Base-by-base conservation (phyloP, 2,888 invertebrate species). In the Melieria crassipennis region DNA sequence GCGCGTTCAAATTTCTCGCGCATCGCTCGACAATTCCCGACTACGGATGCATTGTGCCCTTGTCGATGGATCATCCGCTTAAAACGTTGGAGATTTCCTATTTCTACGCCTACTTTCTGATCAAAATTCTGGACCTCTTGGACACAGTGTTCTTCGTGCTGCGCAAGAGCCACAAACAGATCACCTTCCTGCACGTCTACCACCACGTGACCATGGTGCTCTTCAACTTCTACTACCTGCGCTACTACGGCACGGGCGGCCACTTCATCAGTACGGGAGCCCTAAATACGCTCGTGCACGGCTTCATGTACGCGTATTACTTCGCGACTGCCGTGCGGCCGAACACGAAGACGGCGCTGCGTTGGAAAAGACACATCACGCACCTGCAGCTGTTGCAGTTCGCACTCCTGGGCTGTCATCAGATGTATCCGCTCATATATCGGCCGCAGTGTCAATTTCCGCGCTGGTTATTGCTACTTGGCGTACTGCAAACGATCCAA, bases 301-400 rank as follows among this genome's bases (percentile, higher is more conserved):
- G 65, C n/a, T 42, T 65, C 9, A 65, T 65, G 65, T 65, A 65
- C n/a, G 30, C 52, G 9, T 65, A 65, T 52, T 65, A 65, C 52
- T 55, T 65, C 4, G 10, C 52, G 7, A 30, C 52, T 9, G 65
- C 65, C 4, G 4, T 65, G 30, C 42, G 5, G 10, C 52, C 55
- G 52, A 6, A 16, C 13, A 9, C 5, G 6, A 13, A 42, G 9
- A 50, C 11, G 6, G 7, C 11, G 7, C 45, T 48, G 6, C 30
- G 47, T n/a, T 63, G 63, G 63, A 65, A 65, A 52, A 7, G 16
- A 10, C 42, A 65, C n/a, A 52, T 65, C 3, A 65, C 65, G 30
- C 50, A n/a, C 11, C 10, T 65, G 52, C 65, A 65, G 43, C 4
- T 65, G 42, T 30, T 50, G 42, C 65, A 65, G 42, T 65, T 65